Conservation (phyloP, 2,888 invertebrate genomes). For the Iphiclides podalirius region DNA sequence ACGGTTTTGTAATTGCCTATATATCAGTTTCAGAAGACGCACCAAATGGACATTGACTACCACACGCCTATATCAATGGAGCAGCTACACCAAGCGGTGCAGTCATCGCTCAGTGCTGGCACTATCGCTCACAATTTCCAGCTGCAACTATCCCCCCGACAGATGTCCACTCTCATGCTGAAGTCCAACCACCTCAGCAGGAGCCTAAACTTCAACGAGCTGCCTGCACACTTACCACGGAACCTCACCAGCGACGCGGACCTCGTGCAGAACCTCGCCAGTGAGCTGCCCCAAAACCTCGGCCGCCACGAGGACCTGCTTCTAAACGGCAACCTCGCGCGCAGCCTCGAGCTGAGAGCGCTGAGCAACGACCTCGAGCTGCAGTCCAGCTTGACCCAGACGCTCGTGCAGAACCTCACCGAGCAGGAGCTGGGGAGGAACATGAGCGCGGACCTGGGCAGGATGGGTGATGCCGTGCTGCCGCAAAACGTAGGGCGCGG, state of each 20-base stretch:
- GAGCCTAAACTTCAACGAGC: constrained; percentile 57
- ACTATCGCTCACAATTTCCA: constrained; percentile 63
- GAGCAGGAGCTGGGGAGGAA: constrained; percentile 47
- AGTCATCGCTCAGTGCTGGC: constrained; percentile 50
- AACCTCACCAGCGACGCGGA: constrained; percentile 50
- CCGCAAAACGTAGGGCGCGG: constrained; percentile 38
- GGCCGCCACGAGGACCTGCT: constrained; percentile 38
- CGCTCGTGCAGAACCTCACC: constrained; percentile 46
- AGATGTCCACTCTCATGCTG: constrained; percentile 67
- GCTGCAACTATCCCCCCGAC: constrained; percentile 62
- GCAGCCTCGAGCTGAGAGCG: constrained; percentile 45
- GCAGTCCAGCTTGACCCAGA: constrained; percentile 47
- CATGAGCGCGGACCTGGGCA: constrained; percentile 21
- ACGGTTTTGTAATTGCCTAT: no score
- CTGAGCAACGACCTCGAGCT: constrained; percentile 46
- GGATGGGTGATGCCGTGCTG: constrained; percentile 39
- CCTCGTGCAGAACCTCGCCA: constrained; percentile 45
- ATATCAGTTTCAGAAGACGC: constrained; percentile 68
- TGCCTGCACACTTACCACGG: constrained; percentile 56
- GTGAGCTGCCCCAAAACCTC: constrained; percentile 48
- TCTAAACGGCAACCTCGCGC: constrained; percentile 34
- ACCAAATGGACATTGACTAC: constrained; percentile 59
- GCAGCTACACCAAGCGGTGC: constrained; percentile 69
- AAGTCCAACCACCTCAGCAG: constrained; percentile 61
- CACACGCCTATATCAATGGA: constrained; percentile 67